A percentile compares a stretch with the other conserved stretches of the same genome.
Conservation (phyloP, 2,113 vertebrate species). For the Xiphophorus couchianus region DNA sequence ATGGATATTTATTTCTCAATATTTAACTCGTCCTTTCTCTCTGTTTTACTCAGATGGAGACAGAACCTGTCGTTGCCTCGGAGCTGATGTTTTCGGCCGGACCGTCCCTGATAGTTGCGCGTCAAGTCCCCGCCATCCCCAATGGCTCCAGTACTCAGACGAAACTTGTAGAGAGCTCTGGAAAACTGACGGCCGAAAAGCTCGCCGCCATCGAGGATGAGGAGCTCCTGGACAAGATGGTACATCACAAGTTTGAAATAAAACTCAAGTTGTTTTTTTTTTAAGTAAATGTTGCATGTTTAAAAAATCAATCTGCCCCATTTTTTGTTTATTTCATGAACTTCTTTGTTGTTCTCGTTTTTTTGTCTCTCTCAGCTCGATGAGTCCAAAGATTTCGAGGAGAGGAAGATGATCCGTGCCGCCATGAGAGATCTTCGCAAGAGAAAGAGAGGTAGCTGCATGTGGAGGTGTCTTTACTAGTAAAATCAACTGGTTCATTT, state of each 20-base stretch:
- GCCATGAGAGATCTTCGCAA: slow-evolving; percentile 95
- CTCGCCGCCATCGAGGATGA: slow-evolving; percentile 92
- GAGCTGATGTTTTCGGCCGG: slow-evolving; percentile 66
- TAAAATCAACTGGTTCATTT: not conserved
- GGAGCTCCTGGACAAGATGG: slow-evolving; percentile 94
- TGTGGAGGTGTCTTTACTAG: not conserved
- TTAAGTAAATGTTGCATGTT: not conserved
- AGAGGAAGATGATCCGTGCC: slow-evolving; percentile 90
- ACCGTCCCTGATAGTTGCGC: slow-evolving; percentile 49
- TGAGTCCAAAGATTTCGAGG: slow-evolving; percentile 89
- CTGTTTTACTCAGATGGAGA: slow-evolving; percentile 81
- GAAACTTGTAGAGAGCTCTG: slow-evolving; percentile 67
- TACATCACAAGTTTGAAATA: slow-evolving; percentile 64
- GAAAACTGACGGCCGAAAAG: slow-evolving; percentile 82
- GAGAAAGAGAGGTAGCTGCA: slow-evolving; percentile 88
- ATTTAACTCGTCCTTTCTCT: not conserved
- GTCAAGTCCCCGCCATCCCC: slow-evolving; percentile 70
- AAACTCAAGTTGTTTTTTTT: not conserved
- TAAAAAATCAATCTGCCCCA: not conserved
- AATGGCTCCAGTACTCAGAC: slow-evolving; percentile 76
- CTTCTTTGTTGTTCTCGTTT: slow-evolving; percentile 23
- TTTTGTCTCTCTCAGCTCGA: slow-evolving; percentile 84
- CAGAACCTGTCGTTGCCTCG: slow-evolving; percentile 71
- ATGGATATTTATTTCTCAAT: not conserved
- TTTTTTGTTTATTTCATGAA: not conserved